Evolutionary conservation across 2,797 vertebrate genomes (phyloP), one percentile per base, ranked within the genome.

Genomic region (Graptemys geographica): DNA sequence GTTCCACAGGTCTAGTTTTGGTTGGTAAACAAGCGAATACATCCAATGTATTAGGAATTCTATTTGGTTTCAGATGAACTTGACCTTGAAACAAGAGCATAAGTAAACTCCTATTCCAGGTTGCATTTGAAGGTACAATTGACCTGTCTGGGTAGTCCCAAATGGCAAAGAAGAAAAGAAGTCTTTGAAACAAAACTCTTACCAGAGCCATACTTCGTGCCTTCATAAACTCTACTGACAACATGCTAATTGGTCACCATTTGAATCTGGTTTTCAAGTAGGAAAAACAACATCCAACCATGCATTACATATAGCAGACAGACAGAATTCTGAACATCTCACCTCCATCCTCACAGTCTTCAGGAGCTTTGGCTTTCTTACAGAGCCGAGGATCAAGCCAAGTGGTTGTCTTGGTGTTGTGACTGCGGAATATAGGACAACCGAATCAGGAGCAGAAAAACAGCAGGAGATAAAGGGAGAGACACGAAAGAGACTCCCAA

Each of bases 291-390:
- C 84, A 89, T 82, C 79, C 79, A n/a, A 44, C 62, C 55, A 19
- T 81, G 80, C 69, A 62, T 12, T 59, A 41, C 47, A 33, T 79
- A 79, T 13, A 53, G 83, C 41, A 16, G 51, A 87, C 10, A 88
- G 76, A 59, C n/a, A 1, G 16, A 59, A 81, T 57, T 81, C 79
- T n/a, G 57, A 95, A 92, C 53, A 80, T 89, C 98, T 99, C 97
- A 99, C 99, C 99, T 99, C 99, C 99, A 96, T 99, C 99, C 91
- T 99, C 99, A 95, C 99, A 99, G 90, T 99, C 99, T 98, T 99
- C 99, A 1, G 99, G 99, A 86, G 99, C 99, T 98, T 99, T 99
- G 88, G 99, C 99, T 98, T 99, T 99, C 98, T 99, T 99, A 95
- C 99, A 99, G 41, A 99, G 99, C 37, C 99, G 99, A 13, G 99